Evolutionary conservation across 2,113 vertebrate species (phyloP), one percentile per base, ranked within the genome.

Genomic region (Eleginops maclovinus): DNA sequence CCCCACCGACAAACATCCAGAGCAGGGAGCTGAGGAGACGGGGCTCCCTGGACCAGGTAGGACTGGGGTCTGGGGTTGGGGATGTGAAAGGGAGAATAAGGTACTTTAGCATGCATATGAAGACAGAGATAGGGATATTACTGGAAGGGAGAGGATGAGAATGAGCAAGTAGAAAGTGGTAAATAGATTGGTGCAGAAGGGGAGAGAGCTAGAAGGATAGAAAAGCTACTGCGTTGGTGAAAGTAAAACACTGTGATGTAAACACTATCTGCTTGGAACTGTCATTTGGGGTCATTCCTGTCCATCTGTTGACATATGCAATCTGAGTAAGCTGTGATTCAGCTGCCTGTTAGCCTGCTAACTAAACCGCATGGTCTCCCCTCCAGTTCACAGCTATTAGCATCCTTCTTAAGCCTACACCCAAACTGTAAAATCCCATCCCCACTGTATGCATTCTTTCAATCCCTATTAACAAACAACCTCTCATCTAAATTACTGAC

Each of bases 31-130:
- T 46, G 86, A 94, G 61, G 91, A 94, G 51, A 87, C 90, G 28
- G 92, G 92, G 64, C 91, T 95, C 79, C 92, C 90, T 56, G 91
- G 92, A 92, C 87, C 94, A 94, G 95, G 95, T 95, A 93, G 86
- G 94, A 91, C 79, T 36, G 31, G 31, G 31, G 64, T 78, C 28
- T 51, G 65, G 72, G 70, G 40, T 31, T 73, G 41, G 54, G 60
- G 59, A 43, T 43, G 64, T 61, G 41, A 41, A 49, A 26, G 9
- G n/a, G 26, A 16, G 43, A 36, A 72, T 62, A 15, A 43, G 43
- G 19, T 22, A 7, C 6, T 36, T 36, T 36, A 36, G 31, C 21
- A 49, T 53, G 14, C 1, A 17, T 24, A 24, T 2, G 9, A 43
- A 28, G 55, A 49, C 16, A 60, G 26, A 54, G 46, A 67, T 7